Percentiles rank a stretch among this genome's conserved stretches.
These are phyloP conservation scores for Todiramphus saurophagus DNA, from an alignment of 2,113 vertebrate genomes.

Conservation along the genomic window DNA sequence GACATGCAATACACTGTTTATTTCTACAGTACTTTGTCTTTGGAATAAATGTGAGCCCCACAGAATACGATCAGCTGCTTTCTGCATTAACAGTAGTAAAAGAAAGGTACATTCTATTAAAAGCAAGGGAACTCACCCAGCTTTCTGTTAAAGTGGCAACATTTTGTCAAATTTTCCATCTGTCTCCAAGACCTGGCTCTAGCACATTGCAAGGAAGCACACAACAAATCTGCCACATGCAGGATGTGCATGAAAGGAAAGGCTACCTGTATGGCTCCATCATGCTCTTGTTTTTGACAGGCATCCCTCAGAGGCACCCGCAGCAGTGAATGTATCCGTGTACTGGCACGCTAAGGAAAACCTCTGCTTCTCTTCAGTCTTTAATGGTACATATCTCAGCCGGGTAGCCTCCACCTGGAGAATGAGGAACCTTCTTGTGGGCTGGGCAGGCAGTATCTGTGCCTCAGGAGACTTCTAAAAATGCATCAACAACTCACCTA, in stretches of 20 bases:
- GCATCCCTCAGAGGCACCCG: neutral
- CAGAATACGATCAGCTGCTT: constrained; percentile 8
- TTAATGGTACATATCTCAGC: neutral
- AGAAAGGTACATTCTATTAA: constrained; percentile 18
- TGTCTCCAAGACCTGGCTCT: neutral
- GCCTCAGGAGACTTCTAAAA: neutral
- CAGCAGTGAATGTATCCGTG: neutral
- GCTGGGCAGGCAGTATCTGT: neutral
- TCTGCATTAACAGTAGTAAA: constrained; percentile 32
- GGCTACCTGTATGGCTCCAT: accelerated
- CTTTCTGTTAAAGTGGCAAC: neutral
- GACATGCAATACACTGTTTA: neutral
- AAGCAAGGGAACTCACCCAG: constrained; percentile 19
- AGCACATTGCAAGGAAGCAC: neutral
- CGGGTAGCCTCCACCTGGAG: neutral
- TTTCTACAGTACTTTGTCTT: too few relatives aligned
- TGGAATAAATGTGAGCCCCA: neutral
- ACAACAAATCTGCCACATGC: neutral
- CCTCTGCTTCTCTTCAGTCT: neutral
- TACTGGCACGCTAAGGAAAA: neutral
- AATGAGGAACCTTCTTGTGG: neutral
- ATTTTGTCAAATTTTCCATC: constrained; percentile 14
- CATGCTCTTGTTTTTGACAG: neutral
- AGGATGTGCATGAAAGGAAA: neutral
- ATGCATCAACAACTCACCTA: neutral